Conservation (phyloP, 1,140 invertebrate genomes). For the Hetaerina americana region DNA sequence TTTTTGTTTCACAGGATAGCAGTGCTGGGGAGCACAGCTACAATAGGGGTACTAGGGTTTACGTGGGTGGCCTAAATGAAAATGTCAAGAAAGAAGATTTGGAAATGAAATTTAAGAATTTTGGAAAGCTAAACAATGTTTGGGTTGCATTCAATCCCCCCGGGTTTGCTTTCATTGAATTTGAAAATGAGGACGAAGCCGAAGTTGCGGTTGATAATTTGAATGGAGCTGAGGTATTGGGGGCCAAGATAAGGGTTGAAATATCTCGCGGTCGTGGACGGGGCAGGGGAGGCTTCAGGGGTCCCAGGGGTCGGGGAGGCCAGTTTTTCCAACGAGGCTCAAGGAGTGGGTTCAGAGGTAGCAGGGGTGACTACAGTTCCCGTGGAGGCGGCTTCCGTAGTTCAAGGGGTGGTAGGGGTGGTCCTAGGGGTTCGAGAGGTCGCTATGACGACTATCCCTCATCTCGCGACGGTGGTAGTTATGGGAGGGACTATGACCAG, state of each 20-base stretch:
- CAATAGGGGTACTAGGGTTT: conserved; percentile 56
- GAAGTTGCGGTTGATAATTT: conserved; percentile 83
- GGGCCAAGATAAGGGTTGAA: conserved; percentile 68
- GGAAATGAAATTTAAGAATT: conserved; percentile 72
- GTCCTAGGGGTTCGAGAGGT: conserved; percentile 11
- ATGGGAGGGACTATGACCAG: conserved; percentile 9
- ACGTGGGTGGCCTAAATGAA: conserved; percentile 70
- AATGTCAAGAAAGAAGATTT: conserved; percentile 78
- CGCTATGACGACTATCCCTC: conserved; percentile 18
- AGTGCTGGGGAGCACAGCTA: conserved; percentile 8
- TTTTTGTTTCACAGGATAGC: not conserved
- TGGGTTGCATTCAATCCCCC: conserved; percentile 92
- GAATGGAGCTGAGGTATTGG: conserved; percentile 73
- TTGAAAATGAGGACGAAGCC: conserved; percentile 87
- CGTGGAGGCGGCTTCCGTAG: conserved; percentile 34
- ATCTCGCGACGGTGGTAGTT: conserved; percentile 11
- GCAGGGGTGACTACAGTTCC: conserved; percentile 23
- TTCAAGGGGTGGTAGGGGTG: conserved; percentile 28
- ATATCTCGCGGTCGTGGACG: conserved; percentile 58
- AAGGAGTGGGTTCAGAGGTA: conserved; percentile 26
- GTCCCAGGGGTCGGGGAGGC: conserved; percentile 38
- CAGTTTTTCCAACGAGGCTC: conserved; percentile 18
- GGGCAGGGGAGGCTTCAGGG: conserved; percentile 27
- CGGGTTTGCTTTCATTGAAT: conserved; percentile 98
- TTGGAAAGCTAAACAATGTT: conserved; percentile 85